These are phyloP conservation scores for Xerus rutilus DNA, from an alignment of 2,797 vertebrate species.

Conservation along the genomic window DNA sequence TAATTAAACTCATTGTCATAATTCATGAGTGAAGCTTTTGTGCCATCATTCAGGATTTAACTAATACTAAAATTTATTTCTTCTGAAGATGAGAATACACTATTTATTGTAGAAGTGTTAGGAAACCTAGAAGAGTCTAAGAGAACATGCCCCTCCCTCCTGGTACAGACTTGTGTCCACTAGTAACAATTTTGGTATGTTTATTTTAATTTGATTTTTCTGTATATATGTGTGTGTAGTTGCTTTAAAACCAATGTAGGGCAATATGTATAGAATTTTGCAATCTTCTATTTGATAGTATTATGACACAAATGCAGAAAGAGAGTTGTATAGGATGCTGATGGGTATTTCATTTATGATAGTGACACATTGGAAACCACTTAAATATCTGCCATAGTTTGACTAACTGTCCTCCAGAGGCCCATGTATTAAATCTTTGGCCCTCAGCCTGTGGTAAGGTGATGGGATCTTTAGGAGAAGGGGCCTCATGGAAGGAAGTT, in stretches of 20 bases:
- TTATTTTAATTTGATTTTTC: background rate
- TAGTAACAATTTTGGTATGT: background rate
- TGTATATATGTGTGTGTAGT: background rate
- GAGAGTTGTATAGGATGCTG: background rate
- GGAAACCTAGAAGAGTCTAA: background rate
- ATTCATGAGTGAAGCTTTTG: background rate
- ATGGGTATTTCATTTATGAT: background rate
- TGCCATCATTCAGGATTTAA: background rate
- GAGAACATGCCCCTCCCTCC: background rate
- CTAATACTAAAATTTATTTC: background rate
- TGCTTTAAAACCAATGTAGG: constrained; percentile 11
- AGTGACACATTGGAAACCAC: background rate
- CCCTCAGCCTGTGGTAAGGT: background rate
- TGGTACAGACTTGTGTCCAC: background rate
- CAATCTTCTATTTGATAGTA: background rate
- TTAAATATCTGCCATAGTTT: background rate
- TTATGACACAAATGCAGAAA: background rate
- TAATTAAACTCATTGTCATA: background rate
- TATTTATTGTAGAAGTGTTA: background rate
- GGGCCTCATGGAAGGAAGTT: background rate
- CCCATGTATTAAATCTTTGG: background rate
- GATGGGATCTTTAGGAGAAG: too few relatives aligned
- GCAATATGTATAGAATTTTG: background rate
- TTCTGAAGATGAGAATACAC: background rate
- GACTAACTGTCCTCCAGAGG: background rate